Evolutionary conservation across 2,888 invertebrate genomes (phyloP), one percentile per base, ranked within the genome.

Genomic region (Pristionchus exspectatus): DNA sequence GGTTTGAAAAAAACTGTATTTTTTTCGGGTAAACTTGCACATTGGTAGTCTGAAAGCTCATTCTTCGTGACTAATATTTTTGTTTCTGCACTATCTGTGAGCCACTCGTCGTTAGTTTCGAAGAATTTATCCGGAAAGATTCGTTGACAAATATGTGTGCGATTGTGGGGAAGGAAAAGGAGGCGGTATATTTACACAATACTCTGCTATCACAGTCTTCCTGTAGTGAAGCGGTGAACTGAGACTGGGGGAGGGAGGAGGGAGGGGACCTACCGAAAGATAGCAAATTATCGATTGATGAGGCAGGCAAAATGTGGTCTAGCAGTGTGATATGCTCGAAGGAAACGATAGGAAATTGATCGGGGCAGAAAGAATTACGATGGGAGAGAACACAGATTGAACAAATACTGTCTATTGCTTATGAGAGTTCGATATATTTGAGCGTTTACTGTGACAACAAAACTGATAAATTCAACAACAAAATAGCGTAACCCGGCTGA

Each of bases 221-320:
- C 81, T 81, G 74, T 33, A 33, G 74, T 74, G 74, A 74, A 81
- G 81, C 44, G 81, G 81, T 16, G 50, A 50, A 44, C 24, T 63
- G 63, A 63, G 63, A 63, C 24, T 63, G 63, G 63, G n/a, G n/a
- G 50, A 44, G n/a, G n/a, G 50, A n/a, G n/a, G 27, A 24, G n/a
- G 10, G 77, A 44, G 2, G 74, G 38, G 77, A 77, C 24, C 44
- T 77, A 44, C 77, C n/a, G 24, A 14, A 30, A 44, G 24, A 44
- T 3, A 24, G 14, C 74, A 38, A 81, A 54, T 27, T 50, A 24
- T 50, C 14, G 81, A 81, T 16, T 50, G 50, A n/a, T 24, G 81
- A 27, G 24, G 14, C 81, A 81, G 50, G 74, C 30, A 77, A 81
- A 81, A 81, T 33, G 81, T 54, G 81, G 81, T 81, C 81, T 81